Conservation (phyloP, 2,113 vertebrate species). For the Mesocricetus auratus region DNA sequence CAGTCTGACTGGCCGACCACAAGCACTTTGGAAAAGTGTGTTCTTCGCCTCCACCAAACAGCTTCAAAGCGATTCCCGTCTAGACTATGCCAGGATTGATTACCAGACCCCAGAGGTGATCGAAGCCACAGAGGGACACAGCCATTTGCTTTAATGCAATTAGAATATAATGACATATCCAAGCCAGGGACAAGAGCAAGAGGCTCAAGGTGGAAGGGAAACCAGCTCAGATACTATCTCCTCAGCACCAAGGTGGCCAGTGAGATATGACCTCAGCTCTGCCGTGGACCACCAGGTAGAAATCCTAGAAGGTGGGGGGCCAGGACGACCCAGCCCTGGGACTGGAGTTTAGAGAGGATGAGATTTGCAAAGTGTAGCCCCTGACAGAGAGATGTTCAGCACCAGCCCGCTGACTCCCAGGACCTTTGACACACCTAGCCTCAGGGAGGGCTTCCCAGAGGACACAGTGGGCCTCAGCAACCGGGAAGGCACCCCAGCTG, state of each 20-base stretch:
- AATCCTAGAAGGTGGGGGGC: background rate
- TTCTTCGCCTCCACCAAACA: conserved; percentile 86
- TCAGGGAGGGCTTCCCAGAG: background rate
- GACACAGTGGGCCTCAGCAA: background rate
- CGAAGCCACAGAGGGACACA: conserved; percentile 89
- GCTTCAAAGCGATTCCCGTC: conserved; percentile 92
- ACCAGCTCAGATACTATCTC: conserved; percentile 57
- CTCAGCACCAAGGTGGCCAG: background rate
- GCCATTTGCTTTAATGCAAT: conserved; percentile 93
- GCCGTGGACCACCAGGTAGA: conserved; percentile 18
- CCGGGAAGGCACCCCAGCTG: background rate
- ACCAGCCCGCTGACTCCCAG: background rate
- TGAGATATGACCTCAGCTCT: background rate
- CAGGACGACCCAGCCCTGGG: background rate
- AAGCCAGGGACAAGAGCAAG: conserved; percentile 71
- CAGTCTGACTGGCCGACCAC: conserved; percentile 80
- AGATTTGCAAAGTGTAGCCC: background rate
- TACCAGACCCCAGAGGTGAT: conserved; percentile 90
- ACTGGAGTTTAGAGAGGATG: background rate
- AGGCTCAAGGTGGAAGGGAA: conserved; percentile 50
- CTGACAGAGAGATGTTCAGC: background rate
- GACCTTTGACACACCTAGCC: background rate
- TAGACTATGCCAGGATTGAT: conserved; percentile 93
- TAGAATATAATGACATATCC: conserved; percentile 89
- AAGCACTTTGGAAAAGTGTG: conserved; percentile 86